Conservation (phyloP, 2,113 vertebrate species). For the Arizona elegans region DNA sequence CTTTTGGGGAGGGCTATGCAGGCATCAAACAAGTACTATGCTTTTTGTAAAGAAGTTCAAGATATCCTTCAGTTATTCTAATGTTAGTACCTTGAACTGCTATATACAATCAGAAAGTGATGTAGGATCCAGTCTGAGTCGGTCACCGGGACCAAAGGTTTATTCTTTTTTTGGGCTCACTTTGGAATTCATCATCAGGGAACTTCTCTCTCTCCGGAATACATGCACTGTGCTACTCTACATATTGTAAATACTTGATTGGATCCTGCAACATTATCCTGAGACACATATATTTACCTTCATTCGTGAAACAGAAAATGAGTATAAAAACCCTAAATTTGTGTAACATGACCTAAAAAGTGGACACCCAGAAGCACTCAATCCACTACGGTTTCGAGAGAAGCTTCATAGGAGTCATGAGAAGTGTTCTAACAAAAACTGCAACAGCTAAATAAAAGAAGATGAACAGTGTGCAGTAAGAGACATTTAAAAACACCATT, state of each 20-base stretch:
- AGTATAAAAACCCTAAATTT: no score
- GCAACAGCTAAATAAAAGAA: not conserved
- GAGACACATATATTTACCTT: not conserved
- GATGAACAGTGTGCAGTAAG: not conserved
- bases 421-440: not conserved
- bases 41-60: not conserved
- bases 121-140: not conserved
- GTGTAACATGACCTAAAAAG: not conserved
- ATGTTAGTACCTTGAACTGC: not conserved
- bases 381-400: not conserved
- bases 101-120: not conserved
- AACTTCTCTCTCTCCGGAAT: not conserved
- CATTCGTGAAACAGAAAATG: not conserved
- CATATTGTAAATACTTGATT: not conserved
- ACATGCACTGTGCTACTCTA: not conserved
- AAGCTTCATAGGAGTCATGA: not conserved
- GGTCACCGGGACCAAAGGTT: not conserved
- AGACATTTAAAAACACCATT: not conserved
- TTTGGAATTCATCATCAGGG: not conserved
- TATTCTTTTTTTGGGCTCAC: not conserved
- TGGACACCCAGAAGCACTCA: not conserved
- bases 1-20: not conserved
- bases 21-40: not conserved
- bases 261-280: not conserved
- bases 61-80: not conserved